A percentile compares a stretch with the other conserved stretches of the same genome.
Evolutionary conservation across 2,888 invertebrate genomes (phyloP).

Genomic region (Agriopis aurantiaria): DNA sequence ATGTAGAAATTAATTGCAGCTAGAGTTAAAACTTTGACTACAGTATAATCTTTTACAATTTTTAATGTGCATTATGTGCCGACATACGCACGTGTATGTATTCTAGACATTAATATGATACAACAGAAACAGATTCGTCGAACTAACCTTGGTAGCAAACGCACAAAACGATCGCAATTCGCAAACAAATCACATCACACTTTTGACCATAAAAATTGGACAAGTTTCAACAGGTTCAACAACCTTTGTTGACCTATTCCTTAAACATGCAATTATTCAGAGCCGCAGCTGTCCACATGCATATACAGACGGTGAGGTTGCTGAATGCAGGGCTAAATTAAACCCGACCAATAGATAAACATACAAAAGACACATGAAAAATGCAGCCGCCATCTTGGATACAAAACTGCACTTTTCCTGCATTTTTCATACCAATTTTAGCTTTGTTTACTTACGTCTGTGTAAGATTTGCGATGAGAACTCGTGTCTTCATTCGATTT

Average conservation of each 20-base stretch:
- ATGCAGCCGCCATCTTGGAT: conserved; percentile 76
- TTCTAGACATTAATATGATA: too few relatives aligned
- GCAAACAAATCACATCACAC: neutral
- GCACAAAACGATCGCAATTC: too few relatives aligned
- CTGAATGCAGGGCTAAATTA: conserved; percentile 34
- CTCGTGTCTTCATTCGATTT: conserved; percentile 21
- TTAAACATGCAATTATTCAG: conserved; percentile 17
- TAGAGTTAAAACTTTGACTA: too few relatives aligned
- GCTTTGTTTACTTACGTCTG: conserved; percentile 70
- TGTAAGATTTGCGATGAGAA: conserved; percentile 32
- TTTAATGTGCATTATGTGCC: too few relatives aligned
- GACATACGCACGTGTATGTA: too few relatives aligned
- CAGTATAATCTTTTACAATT: too few relatives aligned
- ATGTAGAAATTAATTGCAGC: too few relatives aligned
- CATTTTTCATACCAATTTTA: conserved; percentile 13
- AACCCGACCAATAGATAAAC: conserved; percentile 59
- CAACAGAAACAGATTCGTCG: too few relatives aligned
- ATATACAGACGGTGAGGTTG: conserved; percentile 36
- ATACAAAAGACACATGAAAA: conserved; percentile 57
- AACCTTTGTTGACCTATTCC: conserved; percentile 60
- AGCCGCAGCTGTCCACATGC: conserved; percentile 14
- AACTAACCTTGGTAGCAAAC: too few relatives aligned
- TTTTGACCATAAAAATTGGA: conserved; percentile 42
- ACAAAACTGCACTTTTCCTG: conserved; percentile 40
- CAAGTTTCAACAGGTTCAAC: conserved; percentile 74